Base-by-base conservation (phyloP, 2,888 invertebrate species). In the Oegoconia quadripuncta region DNA sequence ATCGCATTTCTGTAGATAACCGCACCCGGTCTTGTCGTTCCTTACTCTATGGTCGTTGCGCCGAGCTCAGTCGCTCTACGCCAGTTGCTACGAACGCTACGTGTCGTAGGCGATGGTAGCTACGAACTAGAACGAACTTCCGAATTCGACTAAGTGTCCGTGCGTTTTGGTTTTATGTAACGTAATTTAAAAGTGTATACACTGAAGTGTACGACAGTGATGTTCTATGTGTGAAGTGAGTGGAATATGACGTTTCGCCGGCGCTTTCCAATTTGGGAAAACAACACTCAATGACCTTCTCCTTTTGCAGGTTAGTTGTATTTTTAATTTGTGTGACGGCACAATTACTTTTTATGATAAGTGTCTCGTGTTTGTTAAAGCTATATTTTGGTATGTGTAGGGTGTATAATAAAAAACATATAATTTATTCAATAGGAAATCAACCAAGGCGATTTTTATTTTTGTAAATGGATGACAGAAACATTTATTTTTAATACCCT, bases 261-360 rank as follows among this genome's bases (percentile, higher is more conserved):
- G 50, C 58, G 52, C 58, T 62, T 64, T 70, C 57, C 62, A 68
- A 67, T 69, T 70, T 64, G 64, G 71, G 64, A 65, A 68, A 63
- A 71, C 73, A 72, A 65, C 66, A 63, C 52, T 55, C 78, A 64
- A 82, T 82, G 83, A 76, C 72, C 74, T 72, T 74, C 56, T 52
- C 62, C 71, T 78, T 80, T 73, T 64, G 55, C 83, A 81, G 83
- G 83, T 83, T 67, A 80, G 81, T 78, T 73, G 63, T 77, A 64
- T 75, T 76, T 74, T 74, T 80, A 74, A 79, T 77, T 73, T 74
- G 66, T 60, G 54, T 47, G 56, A 52, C 55, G 61, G 59, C 37
- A 44, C 46, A 35, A 45, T 14, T 30, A 34, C 36, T 39, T 41
- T 46, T 49, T 48, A 41, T 20, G 41, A 27, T 37, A 15, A 41